Base-by-base conservation (phyloP, 2,888 invertebrate genomes). In the Orthosia cruda region DNA sequence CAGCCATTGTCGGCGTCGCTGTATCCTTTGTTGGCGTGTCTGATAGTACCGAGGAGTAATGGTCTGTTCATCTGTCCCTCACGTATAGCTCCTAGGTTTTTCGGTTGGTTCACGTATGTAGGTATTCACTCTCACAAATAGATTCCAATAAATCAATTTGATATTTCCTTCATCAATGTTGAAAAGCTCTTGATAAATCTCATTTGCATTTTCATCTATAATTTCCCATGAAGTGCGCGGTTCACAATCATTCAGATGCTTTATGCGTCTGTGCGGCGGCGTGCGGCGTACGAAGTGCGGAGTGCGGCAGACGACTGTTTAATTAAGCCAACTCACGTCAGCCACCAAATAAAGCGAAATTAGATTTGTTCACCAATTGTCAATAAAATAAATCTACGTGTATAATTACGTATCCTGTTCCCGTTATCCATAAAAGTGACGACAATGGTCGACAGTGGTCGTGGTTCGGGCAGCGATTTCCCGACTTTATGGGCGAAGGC, bases 351-450 rank as follows among this genome's bases (percentile, higher is more conserved):
- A 81, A 85, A 87, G 71, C 83, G 77, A 87, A 88, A 88, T 84
- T 86, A 88, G 85, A 88, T 88, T 87, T 85, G 89, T 89, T 77
- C 81, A 87, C 83, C 83, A 83, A 87, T 81, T 84, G 84, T 69
- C 76, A 72, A 80, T 89, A 87, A 89, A 89, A 87, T 89, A 87
- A 88, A 89, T 89, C 81, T 88, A 85, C 85, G 85, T 83, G 77
- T 91, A 87, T 89, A 92, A 92, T 92, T 91, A 91, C 88, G 87
- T 88, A 91, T 91, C 89, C 89, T 89, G 89, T 89, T 84, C 88
- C 87, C 88, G 84, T 90, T 91, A 89, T 77, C 88, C 88, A 91
- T 92, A 90, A 91, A 92, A 89, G 89, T 88, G 90, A 88, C 76
- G 87, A 87, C 88, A 89, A 89, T 88, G 83, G 87, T 81, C 82